These are phyloP conservation scores for Drosophila leonis DNA, from an alignment of 2,888 invertebrate genomes.

Conservation along the genomic window DNA sequence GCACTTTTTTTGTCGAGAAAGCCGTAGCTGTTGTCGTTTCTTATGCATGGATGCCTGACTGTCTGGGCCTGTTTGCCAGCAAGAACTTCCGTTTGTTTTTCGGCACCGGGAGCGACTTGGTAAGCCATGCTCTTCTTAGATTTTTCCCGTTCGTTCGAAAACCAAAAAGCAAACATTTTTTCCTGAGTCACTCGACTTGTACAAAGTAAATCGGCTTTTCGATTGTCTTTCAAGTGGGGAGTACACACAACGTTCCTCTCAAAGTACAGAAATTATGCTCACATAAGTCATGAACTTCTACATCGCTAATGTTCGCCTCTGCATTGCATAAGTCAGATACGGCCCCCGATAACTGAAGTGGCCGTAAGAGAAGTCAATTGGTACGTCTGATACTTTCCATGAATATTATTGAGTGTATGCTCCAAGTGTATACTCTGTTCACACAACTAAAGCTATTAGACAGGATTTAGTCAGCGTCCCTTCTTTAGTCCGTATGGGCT, in stretches of 20 bases:
- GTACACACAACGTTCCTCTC: slow-evolving; percentile 16
- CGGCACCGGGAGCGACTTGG: slow-evolving; percentile 42
- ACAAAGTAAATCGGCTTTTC: slow-evolving; percentile 80
- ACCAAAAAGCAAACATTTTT: slow-evolving; percentile 72
- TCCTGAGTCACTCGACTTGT: slow-evolving; percentile 67
- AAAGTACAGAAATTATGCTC: slow-evolving; percentile 34
- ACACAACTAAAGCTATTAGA: background rate
- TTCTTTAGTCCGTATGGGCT: background rate
- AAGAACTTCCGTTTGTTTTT: slow-evolving; percentile 68
- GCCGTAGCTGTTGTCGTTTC: slow-evolving; percentile 62
- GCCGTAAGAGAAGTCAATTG: slow-evolving; percentile 54
- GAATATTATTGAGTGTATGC: slow-evolving; percentile 22
- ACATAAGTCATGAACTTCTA: slow-evolving; percentile 30
- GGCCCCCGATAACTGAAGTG: slow-evolving; percentile 30
- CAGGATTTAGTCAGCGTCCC: background rate
- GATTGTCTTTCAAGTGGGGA: slow-evolving; percentile 69
- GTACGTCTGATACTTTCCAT: slow-evolving; percentile 31
- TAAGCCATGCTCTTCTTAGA: slow-evolving; percentile 48
- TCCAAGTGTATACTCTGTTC: background rate
- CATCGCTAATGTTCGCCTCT: slow-evolving; percentile 42
- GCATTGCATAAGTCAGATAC: slow-evolving; percentile 41
- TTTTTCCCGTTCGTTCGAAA: slow-evolving; percentile 43
- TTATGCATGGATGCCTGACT: slow-evolving; percentile 57
- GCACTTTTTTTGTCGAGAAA: slow-evolving; percentile 46
- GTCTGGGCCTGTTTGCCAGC: slow-evolving; percentile 56